Base-by-base conservation (phyloP, 2,888 invertebrate species). In the Syrphus vitripennis region DNA sequence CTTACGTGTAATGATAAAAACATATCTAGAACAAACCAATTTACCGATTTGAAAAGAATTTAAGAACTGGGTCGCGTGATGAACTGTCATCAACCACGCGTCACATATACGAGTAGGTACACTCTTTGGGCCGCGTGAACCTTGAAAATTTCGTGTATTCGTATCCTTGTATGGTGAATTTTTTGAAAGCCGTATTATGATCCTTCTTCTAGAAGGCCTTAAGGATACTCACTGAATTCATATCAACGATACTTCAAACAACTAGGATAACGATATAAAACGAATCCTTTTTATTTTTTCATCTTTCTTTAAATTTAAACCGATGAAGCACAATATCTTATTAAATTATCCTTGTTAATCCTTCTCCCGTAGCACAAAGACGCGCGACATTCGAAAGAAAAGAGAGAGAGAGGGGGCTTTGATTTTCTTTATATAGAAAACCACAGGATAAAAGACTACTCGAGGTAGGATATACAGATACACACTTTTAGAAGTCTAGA, bases 21-120 rank as follows among this genome's bases (percentile, higher is more conserved):
- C 55, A 75, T 80, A 81, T 71, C 67, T 80, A 76, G 84, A 81
- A 80, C 84, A 84, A 84, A 84, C 84, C 84, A 76, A 84, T 84
- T 84, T 84, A 75, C 48, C 76, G 75, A 59, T 75, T 81, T 69
- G 69, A 70, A 80, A 76, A 67, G 76, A 84, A 84, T 76, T 76
- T 71, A 67, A 80, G 53, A 84, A 84, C 80, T 84, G 72, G 80
- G 84, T 84, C 76, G 75, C 59, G 65, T 48, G 21, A 61, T 67
- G 42, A 53, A 75, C 69, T 75, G 16, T 31, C 67, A 34, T 50
- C 50, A 37, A 24, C 67, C 24, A 50, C 31, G 14, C 29, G n/a
- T 40, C 14, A 45, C 61, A 19, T 21, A 57, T n/a, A n/a, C n/a
- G n/a, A n/a, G n/a, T n/a, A n/a, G n/a, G n/a, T n/a, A n/a, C 21